Percentiles rank a stretch among this genome's conserved stretches.
These are phyloP conservation scores for Momotus momota DNA, from an alignment of 2,797 vertebrate genomes.

Conservation along the genomic window DNA sequence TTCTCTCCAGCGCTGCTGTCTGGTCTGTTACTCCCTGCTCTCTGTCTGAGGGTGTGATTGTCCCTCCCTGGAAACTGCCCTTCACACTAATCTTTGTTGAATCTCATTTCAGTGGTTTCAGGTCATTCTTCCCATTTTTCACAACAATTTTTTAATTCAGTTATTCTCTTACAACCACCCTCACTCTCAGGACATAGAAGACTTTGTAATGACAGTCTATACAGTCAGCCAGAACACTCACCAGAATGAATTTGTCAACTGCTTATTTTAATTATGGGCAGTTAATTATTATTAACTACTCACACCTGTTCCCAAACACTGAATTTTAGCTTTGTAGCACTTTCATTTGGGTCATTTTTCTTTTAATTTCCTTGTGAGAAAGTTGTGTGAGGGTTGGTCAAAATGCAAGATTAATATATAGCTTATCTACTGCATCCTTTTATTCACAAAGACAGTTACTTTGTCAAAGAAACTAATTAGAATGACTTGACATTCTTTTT, in stretches of 20 bases:
- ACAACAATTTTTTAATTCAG: neutral
- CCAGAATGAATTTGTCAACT: neutral
- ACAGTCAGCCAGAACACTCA: neutral
- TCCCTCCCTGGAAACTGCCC: neutral
- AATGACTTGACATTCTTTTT: neutral
- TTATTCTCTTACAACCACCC: neutral
- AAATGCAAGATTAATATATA: neutral
- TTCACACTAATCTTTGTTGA: neutral
- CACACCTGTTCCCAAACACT: neutral
- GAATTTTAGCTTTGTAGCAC: neutral
- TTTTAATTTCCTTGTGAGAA: neutral
- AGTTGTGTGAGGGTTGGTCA: neutral
- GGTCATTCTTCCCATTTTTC: neutral
- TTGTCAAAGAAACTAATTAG: slow-evolving; percentile 40
- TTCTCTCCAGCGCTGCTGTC: neutral
- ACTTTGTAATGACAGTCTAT: neutral
- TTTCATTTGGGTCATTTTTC: neutral
- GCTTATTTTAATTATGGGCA: neutral
- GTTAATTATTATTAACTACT: neutral
- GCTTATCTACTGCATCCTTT: neutral
- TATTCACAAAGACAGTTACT: neutral
- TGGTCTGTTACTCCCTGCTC: neutral
- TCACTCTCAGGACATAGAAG: neutral
- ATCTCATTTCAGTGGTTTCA: neutral
- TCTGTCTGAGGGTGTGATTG: neutral